Percentiles rank a stretch among this genome's conserved stretches.
phyloP scores from a whole-genome alignment of 2,113 vertebrate genomes.

The Eonycteris spelaea region DNA sequence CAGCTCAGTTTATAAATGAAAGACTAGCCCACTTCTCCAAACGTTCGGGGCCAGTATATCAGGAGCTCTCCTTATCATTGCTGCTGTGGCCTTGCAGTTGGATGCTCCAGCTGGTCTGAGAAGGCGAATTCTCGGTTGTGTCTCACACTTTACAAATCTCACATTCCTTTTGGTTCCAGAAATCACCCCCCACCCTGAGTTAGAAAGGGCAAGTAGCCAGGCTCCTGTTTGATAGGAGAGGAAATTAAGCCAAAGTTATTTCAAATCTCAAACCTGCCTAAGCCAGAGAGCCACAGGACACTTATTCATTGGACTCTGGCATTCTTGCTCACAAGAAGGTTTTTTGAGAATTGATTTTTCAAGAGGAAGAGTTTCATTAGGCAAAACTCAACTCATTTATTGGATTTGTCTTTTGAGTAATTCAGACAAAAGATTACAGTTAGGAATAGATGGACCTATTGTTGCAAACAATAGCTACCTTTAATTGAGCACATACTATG shows the following conservation, averaged over 20 bases:
- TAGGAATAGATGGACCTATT: not conserved
- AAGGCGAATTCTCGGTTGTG: not conserved
- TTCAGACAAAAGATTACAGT: not conserved
- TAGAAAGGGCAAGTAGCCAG: not conserved
- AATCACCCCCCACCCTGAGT: not conserved
- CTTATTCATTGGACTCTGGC: not conserved
- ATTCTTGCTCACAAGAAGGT: not conserved
- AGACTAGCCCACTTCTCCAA: not conserved
- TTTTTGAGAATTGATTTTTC: slow-evolving; percentile 8
- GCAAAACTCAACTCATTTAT: not conserved
- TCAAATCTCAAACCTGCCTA: not conserved
- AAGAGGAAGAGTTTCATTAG: not conserved
- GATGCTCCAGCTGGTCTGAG: rapidly evolving
- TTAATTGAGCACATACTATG: not conserved
- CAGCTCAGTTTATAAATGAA: slow-evolving; percentile 7
- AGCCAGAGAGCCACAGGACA: not conserved
- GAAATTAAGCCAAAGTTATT: not conserved
- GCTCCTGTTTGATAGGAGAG: not conserved
- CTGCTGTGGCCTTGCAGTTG: not conserved
- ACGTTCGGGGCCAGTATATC: rapidly evolving
- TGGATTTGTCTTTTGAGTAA: not conserved
- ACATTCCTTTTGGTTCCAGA: not conserved
- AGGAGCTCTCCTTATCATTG: not conserved
- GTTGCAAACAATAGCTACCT: not conserved
- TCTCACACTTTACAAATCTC: not conserved